These are phyloP conservation scores for Agapostemon virescens DNA, from an alignment of 2,888 invertebrate genomes.

Conservation along the genomic window DNA sequence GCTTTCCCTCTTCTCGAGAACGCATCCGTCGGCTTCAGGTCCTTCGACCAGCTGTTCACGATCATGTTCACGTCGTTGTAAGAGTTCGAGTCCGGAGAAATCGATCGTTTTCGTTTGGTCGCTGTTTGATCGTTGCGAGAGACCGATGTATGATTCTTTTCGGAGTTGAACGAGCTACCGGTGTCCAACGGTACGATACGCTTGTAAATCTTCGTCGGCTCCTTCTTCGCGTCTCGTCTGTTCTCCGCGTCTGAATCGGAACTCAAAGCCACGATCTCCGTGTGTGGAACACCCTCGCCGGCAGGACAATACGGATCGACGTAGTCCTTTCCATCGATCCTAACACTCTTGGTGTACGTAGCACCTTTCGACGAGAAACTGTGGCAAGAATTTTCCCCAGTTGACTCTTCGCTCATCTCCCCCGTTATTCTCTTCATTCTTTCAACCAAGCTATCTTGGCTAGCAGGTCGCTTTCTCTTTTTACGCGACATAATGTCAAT, in stretches of 20 bases:
- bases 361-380: not conserved
- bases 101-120: slow-evolving; percentile 28
- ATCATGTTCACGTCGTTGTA: slow-evolving; percentile 15
- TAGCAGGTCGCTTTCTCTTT: slow-evolving; percentile 19
- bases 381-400: not conserved
- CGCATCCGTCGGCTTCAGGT: not conserved
- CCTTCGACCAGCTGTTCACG: slow-evolving; percentile 28
- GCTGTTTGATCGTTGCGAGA: not conserved
- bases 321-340: not conserved
- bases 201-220: slow-evolving; percentile 11
- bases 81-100: slow-evolving; percentile 16
- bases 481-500: not conserved
- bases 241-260: not conserved
- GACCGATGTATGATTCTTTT: not conserved
- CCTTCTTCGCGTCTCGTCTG: too few species aligned
- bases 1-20: slow-evolving; percentile 14
- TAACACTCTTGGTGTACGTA: not conserved
- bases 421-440: not conserved
- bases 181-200: slow-evolving; percentile 18
- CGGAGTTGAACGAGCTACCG: not conserved
- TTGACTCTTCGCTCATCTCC: not conserved
- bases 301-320: not conserved
- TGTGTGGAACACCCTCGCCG: not conserved
- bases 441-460: not conserved
- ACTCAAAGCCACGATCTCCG: not conserved